These are phyloP conservation scores for Enteromius anoplus DNA, from an alignment of 2,797 vertebrate genomes.

Conservation along the genomic window DNA sequence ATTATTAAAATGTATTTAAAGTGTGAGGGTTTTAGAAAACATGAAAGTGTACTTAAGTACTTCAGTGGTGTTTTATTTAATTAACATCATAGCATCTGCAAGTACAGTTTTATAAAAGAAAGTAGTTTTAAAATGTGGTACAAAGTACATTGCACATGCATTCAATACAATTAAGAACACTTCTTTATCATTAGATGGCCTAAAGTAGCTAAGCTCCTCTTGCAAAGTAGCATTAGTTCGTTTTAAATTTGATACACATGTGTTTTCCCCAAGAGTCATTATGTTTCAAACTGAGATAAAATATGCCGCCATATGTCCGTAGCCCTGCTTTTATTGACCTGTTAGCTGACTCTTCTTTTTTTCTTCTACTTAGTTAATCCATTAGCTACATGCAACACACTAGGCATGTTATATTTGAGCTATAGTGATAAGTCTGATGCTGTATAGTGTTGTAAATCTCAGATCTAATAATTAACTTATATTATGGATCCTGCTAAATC, in stretches of 20 bases:
- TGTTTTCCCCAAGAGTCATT: neutral
- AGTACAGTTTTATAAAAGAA: neutral
- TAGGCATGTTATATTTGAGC: neutral
- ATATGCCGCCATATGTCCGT: neutral
- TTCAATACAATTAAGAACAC: neutral
- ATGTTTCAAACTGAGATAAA: neutral
- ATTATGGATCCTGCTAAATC: constrained; percentile 46
- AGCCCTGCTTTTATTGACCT: constrained; percentile 12
- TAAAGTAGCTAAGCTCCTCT: neutral
- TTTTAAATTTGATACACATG: neutral
- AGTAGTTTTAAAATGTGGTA: neutral
- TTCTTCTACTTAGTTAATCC: neutral
- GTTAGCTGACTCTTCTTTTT: neutral
- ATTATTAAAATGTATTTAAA: no score
- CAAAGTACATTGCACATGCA: neutral
- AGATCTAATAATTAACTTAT: constrained; percentile 41
- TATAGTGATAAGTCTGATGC: neutral
- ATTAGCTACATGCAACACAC: neutral
- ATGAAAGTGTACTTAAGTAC: neutral
- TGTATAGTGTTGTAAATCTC: constrained; percentile 17
- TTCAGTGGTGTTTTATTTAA: neutral
- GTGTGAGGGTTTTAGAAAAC: no score
- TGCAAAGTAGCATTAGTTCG: neutral
- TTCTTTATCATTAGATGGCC: neutral
- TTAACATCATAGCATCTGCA: neutral